Evolutionary conservation across 1,140 invertebrate genomes (phyloP).

Genomic region (Cyphomyrmex costatus): DNA sequence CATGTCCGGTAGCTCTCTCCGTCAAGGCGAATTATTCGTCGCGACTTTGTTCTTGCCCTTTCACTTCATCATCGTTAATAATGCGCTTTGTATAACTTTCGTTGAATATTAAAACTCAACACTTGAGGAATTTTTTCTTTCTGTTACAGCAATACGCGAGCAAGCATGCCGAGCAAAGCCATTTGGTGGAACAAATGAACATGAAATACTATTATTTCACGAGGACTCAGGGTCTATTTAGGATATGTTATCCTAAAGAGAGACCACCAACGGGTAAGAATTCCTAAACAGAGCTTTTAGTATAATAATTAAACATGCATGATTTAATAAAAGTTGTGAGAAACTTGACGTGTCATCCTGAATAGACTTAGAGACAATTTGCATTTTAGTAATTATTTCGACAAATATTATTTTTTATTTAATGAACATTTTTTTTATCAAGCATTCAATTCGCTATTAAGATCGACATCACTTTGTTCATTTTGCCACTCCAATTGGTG

Average conservation of each 20-base stretch:
- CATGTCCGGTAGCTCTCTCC: slow-evolving; percentile 52
- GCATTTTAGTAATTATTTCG: neutral
- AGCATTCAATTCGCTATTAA: neutral
- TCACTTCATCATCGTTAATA: slow-evolving; percentile 49
- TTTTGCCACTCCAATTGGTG: neutral
- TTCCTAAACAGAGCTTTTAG: neutral
- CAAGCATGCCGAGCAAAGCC: slow-evolving; percentile 90
- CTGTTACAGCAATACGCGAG: slow-evolving; percentile 91
- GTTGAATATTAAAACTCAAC: slow-evolving; percentile 18
- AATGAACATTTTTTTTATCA: neutral
- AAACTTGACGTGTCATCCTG: neutral
- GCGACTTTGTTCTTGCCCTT: slow-evolving; percentile 53
- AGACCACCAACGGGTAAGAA: slow-evolving; percentile 93
- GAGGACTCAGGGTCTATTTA: slow-evolving; percentile 95
- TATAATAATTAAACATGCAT: neutral
- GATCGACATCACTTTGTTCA: too few relatives aligned
- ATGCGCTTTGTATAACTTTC: neutral
- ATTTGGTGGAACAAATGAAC: slow-evolving; percentile 93
- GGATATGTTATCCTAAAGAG: slow-evolving; percentile 96
- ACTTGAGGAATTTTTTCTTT: slow-evolving; percentile 34
- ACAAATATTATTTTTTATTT: neutral
- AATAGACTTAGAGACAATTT: neutral
- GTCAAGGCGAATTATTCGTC: slow-evolving; percentile 26
- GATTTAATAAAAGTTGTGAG: neutral
- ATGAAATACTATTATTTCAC: slow-evolving; percentile 95